phyloP scores from a whole-genome alignment of 2,888 invertebrate genomes.

The Parnassius mnemosyne region DNA sequence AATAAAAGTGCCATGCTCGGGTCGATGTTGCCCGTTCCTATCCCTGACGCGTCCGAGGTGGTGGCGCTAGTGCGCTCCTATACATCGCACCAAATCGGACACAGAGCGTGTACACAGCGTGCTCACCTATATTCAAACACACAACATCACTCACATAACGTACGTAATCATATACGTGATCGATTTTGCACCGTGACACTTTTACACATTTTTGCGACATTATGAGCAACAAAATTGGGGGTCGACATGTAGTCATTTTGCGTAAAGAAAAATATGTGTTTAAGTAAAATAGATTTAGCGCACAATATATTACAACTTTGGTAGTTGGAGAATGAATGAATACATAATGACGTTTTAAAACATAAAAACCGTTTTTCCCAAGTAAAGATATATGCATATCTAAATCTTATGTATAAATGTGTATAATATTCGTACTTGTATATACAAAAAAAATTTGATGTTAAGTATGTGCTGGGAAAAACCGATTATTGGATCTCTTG shows the following conservation, averaged over 20 bases:
- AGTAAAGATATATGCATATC: no score
- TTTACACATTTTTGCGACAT: constrained; percentile 56
- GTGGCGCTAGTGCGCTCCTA: constrained; percentile 36
- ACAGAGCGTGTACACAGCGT: constrained; percentile 53
- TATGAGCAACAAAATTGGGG: constrained; percentile 40
- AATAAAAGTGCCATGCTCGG: constrained; percentile 80
- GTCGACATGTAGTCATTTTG: constrained; percentile 30
- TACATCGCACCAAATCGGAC: constrained; percentile 49
- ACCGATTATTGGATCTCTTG: no score
- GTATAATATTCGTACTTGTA: no score
- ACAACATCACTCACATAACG: constrained; percentile 54
- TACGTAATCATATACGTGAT: constrained; percentile 62
- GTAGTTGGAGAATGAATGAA: constrained; percentile 40
- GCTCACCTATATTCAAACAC: constrained; percentile 60
- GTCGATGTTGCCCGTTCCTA: constrained; percentile 67
- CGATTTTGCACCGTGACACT: constrained; percentile 84
- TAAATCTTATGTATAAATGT: no score
- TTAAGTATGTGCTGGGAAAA: no score
- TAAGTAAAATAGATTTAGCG: constrained; percentile 46
- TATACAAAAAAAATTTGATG: no score
- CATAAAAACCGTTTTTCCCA: no score
- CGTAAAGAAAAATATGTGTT: constrained; percentile 25
- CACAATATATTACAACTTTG: constrained; percentile 70
- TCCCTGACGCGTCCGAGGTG: constrained; percentile 48
- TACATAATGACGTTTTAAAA: background rate